Evolutionary conservation across 2,797 vertebrate species (phyloP), one percentile per base, ranked within the genome.

Genomic region (Trichosurus vulpecula): DNA sequence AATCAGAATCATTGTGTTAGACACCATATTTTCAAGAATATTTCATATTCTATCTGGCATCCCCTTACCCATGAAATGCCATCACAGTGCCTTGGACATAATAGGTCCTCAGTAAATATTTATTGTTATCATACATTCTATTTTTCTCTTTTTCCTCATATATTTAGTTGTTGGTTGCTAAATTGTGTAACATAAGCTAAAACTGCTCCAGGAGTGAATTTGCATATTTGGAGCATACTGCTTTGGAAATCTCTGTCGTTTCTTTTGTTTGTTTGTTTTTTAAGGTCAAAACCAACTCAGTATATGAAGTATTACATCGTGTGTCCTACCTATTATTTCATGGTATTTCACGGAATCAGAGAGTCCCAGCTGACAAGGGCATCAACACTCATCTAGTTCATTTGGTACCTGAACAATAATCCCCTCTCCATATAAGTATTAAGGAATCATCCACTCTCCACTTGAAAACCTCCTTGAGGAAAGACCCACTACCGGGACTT

Each of bases 181-280:
- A 47, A 87, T 87, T 87, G 22, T 27, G 9, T 87, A 51, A 19
- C 41, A 87, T 2, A 27, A 27, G 41, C 74, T 87, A 87, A 87
- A 47, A 6, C 41, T 22, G 10, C 9, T 47, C 41, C 25, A 47
- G 9, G 22, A 51, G 10, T 87, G 74, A 35, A 93, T 91, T 90
- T 61, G 74, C 74, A 58, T 93, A 92, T 92, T 52, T 94, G 61
- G 47, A 91, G 52, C 91, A 91, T 3, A 90, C 81, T 74, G 35
- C 94, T 96, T 90, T 51, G 90, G 31, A 96, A 97, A 92, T 11
- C 22, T 41, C 52, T n/a, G 1, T 52, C 91, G 52, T 93, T 55
- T 47, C 0, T 12, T 66, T 52, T 91, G 52, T 93, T 53, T 30
- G 0, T 10, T 53, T 54, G 9, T 56, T 96, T 96, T 89, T 90